A percentile compares a stretch with the other conserved stretches of the same genome.
These are phyloP conservation scores for Hyposoter didymator DNA, from an alignment of 2,888 invertebrate species.

Conservation along the genomic window DNA sequence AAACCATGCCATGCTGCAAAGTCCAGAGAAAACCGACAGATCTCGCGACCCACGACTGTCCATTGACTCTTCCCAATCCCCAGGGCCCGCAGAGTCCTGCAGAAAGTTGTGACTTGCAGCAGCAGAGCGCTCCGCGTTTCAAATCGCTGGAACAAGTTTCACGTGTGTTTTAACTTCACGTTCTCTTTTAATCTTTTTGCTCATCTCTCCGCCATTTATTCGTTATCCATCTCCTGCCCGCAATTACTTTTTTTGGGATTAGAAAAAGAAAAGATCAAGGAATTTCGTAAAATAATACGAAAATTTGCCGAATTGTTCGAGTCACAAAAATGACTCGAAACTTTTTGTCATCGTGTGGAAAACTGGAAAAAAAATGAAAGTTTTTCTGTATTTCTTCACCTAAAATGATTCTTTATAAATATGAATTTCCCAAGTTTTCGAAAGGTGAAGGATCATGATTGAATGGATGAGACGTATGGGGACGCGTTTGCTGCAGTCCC, in stretches of 20 bases:
- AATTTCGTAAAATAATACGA: not conserved
- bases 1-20: not conserved
- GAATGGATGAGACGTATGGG: slow-evolving; percentile 37
- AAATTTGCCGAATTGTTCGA: no score
- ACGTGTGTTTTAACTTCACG: slow-evolving; percentile 13
- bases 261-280: not conserved
- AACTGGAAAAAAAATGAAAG: not conserved
- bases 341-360: no score
- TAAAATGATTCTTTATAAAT: not conserved
- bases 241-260: not conserved
- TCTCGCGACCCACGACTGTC: not conserved
- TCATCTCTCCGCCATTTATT: not conserved
- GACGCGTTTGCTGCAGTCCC: slow-evolving; percentile 24
- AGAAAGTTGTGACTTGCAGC: slow-evolving; percentile 20
- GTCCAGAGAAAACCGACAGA: slow-evolving; percentile 39
- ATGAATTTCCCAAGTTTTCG: not conserved
- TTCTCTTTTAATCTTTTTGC: not conserved
- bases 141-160: slow-evolving; percentile 13
- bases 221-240: not conserved
- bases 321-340: no score
- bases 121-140: not conserved
- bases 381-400: not conserved
- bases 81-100: slow-evolving; percentile 1
- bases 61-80: slow-evolving; percentile 24
- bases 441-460: slow-evolving; percentile 14